Evolutionary conservation across 2,888 invertebrate genomes (phyloP), one percentile per base, ranked within the genome.

Genomic region (Coleophora flavipennella): DNA sequence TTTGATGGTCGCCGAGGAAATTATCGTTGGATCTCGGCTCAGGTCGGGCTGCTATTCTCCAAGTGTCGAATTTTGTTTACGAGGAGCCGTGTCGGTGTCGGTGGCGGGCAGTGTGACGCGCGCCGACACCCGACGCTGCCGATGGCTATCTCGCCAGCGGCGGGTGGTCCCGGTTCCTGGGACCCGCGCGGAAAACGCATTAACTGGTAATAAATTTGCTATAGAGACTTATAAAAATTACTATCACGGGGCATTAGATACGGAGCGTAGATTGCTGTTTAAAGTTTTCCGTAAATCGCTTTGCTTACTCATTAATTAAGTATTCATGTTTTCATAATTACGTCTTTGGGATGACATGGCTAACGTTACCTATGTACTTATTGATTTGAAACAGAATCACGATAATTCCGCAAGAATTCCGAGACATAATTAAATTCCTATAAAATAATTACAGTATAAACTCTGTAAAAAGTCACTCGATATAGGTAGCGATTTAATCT

Each of bases 51-150:
- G 45, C 67, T 63, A 79, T 79, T 80, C 78, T 79, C 65, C 68
- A 62, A 61, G 61, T 66, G 76, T 79, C 78, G 74, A 77, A 69
- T 68, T 68, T 69, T 72, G 74, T 79, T 79, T 71, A 79, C 63
- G 62, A 62, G 58, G 66, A 62, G 61, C 57, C 54, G 48, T 51
- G 49, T 55, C 29, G n/a, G 29, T 11, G 29, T 8, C 29, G 29
- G 48, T 58, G 49, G 53, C 46, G 49, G 53, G 57, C n/a, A n/a
- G 53, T 57, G 61, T 59, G 45, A 59, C 53, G 51, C 48, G 54
- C 51, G 46, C 59, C 52, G 73, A 71, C 77, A 75, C 73, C 67
- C 73, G 75, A 77, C 59, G 70, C 67, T 59, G 55, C 53, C 46
- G 74, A 75, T 74, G 64, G 46, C 62, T 76, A 77, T 77, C 74